phyloP scores from a whole-genome alignment of 2,113 vertebrate species.

The Vulpes vulpes region DNA sequence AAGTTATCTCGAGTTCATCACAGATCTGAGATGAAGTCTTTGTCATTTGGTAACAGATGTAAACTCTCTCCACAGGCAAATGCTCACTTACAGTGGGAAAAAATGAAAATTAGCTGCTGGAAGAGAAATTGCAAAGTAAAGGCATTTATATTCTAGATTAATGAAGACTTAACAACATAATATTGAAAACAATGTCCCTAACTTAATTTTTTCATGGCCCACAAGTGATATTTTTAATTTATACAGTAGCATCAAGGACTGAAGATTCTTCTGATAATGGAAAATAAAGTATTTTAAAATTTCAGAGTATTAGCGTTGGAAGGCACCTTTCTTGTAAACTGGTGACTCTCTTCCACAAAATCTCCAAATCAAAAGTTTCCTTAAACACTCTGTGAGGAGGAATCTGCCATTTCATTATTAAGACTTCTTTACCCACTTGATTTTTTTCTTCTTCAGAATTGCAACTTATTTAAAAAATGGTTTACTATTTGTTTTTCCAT shows the following conservation, averaged over 20 bases:
- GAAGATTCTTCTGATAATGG: neutral
- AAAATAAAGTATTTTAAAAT: neutral
- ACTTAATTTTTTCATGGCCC: neutral
- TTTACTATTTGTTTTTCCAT: neutral
- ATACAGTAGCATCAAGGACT: neutral
- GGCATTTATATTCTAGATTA: neutral
- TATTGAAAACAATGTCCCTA: neutral
- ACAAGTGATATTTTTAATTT: neutral
- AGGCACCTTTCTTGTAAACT: neutral
- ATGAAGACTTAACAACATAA: neutral
- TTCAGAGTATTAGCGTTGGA: neutral
- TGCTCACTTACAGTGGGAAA: neutral
- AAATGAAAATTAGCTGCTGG: neutral
- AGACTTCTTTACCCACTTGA: neutral
- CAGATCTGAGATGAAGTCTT: neutral
- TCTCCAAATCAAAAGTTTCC: neutral
- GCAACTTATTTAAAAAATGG: neutral
- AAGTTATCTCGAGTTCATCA: neutral
- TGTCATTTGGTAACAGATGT: neutral
- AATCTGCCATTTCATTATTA: neutral
- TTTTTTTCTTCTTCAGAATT: neutral
- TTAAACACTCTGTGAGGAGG: neutral
- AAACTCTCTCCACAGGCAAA: neutral
- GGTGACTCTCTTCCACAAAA: neutral
- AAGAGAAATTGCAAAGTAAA: conserved; percentile 32